Base-by-base conservation (phyloP, 2,888 invertebrate species). In the Zhuqinia jingwanae region DNA sequence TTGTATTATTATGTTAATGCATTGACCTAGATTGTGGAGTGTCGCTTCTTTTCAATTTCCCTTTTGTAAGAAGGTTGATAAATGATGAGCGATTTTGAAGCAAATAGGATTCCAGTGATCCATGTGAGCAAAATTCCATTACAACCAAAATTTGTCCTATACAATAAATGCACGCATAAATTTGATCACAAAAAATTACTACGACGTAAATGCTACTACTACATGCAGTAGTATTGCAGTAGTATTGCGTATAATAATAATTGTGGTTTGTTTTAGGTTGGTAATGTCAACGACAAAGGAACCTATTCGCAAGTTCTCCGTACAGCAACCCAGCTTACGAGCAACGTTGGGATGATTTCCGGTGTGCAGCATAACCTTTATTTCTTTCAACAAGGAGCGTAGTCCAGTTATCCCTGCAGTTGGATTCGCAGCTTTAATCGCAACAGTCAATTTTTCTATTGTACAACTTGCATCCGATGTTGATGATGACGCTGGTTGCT, bases 301-400 rank as follows among this genome's bases (percentile, higher is more conserved):
- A 88, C 85, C 85, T 36, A 6, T 3, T 6, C 36, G 36, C 8
- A 88, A 20, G n/a, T 88, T 81, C 36, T 36, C 36, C 36, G 36
- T 85, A 47, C 80, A 88, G 27, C 85, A 85, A 0, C 88, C 88
- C 58, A 85, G 17, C 76, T 85, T 45, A 8, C 73, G 22, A 2
- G 82, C 82, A 11, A 88, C 45, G 15, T 75, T 63, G 6, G 60
- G 42, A 58, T 88, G 85, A 63, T 73, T 30, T 27, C 88, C 88
- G 17, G 81, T 63, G 58, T 81, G 82, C 42, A 88, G 17, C 81
- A 88, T 76, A 5, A 88, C 78, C 42, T 88, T 88, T 2, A 86
- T 53, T 70, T 88, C 88, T 22, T 82, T 85, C 42, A 85, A 25
- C 0, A 88, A 50, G 2, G 85, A 60, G 11, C 79, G 47, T 13